phyloP scores from a whole-genome alignment of 2,797 vertebrate species.

The Sebastes ruberrimus region DNA sequence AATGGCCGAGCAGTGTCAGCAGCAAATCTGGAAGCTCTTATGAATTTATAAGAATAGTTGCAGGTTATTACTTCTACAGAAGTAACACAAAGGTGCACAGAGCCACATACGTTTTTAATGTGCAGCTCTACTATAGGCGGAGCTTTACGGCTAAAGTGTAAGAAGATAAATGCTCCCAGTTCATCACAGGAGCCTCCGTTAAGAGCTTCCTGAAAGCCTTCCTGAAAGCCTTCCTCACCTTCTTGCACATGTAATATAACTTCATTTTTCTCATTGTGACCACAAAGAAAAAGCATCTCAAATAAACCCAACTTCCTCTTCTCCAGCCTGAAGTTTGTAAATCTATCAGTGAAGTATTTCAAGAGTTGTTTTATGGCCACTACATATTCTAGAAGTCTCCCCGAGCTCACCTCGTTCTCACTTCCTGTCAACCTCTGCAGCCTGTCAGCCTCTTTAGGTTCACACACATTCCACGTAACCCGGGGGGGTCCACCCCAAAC shows the following conservation, averaged over 20 bases:
- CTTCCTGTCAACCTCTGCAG: slow-evolving; percentile 65
- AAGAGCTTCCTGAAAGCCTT: slow-evolving; percentile 54
- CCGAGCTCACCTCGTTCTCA: slow-evolving; percentile 57
- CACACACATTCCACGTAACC: neutral
- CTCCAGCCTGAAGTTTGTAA: slow-evolving; percentile 66
- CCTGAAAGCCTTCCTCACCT: slow-evolving; percentile 8
- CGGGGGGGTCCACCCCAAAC: neutral
- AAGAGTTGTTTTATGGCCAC: slow-evolving; percentile 69
- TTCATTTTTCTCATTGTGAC: slow-evolving; percentile 13
- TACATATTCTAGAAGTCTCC: slow-evolving; percentile 60
- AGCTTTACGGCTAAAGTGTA: slow-evolving; percentile 16
- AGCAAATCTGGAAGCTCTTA: slow-evolving; percentile 38
- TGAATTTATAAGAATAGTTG: slow-evolving; percentile 10
- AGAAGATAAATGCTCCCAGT: slow-evolving; percentile 44
- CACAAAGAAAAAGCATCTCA: slow-evolving; percentile 51
- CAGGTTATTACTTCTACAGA: neutral
- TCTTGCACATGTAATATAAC: neutral
- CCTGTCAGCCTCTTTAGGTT: neutral
- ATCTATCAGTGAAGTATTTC: slow-evolving; percentile 77
- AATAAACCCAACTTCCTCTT: slow-evolving; percentile 54
- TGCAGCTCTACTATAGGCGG: neutral
- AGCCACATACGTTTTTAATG: slow-evolving; percentile 26
- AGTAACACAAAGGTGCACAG: slow-evolving; percentile 12
- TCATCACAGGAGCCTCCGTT: slow-evolving; percentile 49
- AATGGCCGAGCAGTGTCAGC: neutral